Percentiles rank a stretch among this genome's conserved stretches.
Conservation (phyloP, 1,140 invertebrate genomes). For the Lordiphosa stackelbergi region DNA sequence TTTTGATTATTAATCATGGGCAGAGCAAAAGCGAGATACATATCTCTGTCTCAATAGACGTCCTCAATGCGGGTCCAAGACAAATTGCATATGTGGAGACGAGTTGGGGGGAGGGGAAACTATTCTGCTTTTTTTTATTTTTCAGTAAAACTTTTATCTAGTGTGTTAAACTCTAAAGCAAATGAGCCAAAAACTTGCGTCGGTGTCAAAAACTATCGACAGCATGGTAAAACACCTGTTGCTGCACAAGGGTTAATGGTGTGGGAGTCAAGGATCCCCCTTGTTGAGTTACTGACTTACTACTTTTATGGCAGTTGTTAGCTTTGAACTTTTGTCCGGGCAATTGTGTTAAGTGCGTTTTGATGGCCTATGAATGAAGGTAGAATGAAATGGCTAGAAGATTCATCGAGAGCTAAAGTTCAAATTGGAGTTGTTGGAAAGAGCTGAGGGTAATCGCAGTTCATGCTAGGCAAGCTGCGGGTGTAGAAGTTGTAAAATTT, state of each 20-base stretch:
- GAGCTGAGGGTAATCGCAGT: not conserved
- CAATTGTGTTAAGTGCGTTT: conserved; percentile 73
- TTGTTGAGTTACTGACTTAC: conserved; percentile 49
- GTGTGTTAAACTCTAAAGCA: conserved; percentile 51
- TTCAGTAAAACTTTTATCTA: conserved; percentile 2
- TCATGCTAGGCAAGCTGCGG: not conserved
- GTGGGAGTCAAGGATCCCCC: not conserved
- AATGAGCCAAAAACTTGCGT: conserved; percentile 61
- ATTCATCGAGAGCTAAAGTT: conserved; percentile 14
- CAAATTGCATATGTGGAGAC: conserved; percentile 39
- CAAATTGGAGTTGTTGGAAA: not conserved
- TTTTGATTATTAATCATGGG: conserved; percentile 73
- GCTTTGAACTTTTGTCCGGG: conserved; percentile 63
- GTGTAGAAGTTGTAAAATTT: not conserved
- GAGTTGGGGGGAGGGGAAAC: too few relatives aligned
- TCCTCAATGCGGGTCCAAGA: conserved; percentile 53
- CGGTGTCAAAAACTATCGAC: conserved; percentile 55
- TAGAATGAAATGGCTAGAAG: conserved; percentile 24
- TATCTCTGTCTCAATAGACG: conserved; percentile 29
- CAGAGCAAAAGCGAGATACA: conserved; percentile 14
- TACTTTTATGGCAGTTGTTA: conserved; percentile 62
- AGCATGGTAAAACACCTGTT: conserved; percentile 54
- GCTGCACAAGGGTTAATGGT: not conserved
- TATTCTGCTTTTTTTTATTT: conserved; percentile 4
- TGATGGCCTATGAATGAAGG: conserved; percentile 55